Evolutionary conservation across 2,888 invertebrate species (phyloP).

Genomic region (Heliconius cydno): DNA sequence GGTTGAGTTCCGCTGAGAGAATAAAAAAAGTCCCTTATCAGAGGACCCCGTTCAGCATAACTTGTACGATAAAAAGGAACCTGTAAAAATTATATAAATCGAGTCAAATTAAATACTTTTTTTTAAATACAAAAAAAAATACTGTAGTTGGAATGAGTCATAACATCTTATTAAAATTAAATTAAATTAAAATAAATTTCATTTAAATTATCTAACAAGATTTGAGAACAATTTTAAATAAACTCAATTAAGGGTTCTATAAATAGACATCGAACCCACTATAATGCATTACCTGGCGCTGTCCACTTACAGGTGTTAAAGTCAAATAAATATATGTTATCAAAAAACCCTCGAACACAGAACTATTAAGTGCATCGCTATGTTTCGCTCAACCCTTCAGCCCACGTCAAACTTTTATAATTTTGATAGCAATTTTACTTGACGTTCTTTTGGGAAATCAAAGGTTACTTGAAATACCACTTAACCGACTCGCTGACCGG

Average conservation of each 20-base stretch:
- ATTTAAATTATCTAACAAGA: no score
- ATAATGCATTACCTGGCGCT: background rate
- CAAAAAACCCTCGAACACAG: background rate
- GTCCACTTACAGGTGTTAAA: background rate
- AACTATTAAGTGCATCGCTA: slow-evolving; percentile 41
- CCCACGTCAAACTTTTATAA: slow-evolving; percentile 48
- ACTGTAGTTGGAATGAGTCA: background rate
- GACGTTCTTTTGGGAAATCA: slow-evolving; percentile 51
- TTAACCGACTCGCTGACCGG: slow-evolving; percentile 49
- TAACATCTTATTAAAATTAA: slow-evolving; percentile 1
- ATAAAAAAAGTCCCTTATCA: slow-evolving; percentile 67
- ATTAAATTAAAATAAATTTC: no score
- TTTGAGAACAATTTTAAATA: no score
- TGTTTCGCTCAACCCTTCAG: slow-evolving; percentile 47
- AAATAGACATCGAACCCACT: background rate
- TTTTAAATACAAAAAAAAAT: background rate
- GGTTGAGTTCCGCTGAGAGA: slow-evolving; percentile 74
- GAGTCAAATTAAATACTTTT: slow-evolving; percentile 20
- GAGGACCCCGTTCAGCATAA: slow-evolving; percentile 52
- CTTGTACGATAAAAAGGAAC: slow-evolving; percentile 48
- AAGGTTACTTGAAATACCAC: slow-evolving; percentile 51
- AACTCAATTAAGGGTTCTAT: no score
- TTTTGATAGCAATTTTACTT: slow-evolving; percentile 42
- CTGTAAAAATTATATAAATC: slow-evolving; percentile 43
- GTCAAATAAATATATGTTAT: background rate